Conservation (phyloP, 2,888 invertebrate species). For the Matsumyia berberina region DNA sequence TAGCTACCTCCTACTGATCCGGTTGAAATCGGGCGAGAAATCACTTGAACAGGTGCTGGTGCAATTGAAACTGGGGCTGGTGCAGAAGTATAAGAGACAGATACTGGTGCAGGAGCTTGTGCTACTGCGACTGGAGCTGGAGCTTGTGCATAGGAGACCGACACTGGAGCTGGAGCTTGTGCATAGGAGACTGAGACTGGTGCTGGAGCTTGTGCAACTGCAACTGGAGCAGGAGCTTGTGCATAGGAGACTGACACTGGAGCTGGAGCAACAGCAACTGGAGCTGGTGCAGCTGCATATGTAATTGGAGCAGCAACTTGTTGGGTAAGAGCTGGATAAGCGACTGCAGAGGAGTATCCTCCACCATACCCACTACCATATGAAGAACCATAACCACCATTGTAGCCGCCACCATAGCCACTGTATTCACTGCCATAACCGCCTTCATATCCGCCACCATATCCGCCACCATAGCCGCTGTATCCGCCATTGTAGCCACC, state of each 20-base stretch:
- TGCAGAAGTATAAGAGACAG: slow-evolving; percentile 2
- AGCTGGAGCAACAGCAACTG: slow-evolving; percentile 1
- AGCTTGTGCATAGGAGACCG: neutral
- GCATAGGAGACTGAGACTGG: slow-evolving; percentile 6
- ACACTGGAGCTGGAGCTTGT: slow-evolving; percentile 1
- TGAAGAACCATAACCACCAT: slow-evolving; percentile 10
- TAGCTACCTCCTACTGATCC: slow-evolving; percentile 33
- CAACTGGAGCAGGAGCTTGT: neutral
- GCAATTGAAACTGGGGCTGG: slow-evolving; percentile 19
- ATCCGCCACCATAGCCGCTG: slow-evolving; percentile 1
- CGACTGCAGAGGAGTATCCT: neutral
- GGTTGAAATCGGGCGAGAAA: slow-evolving; percentile 25
- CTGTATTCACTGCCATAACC: slow-evolving; percentile 40
- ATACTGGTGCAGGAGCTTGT: slow-evolving; percentile 22
- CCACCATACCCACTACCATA: slow-evolving; percentile 10
- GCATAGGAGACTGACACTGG: slow-evolving; percentile 5
- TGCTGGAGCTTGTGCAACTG: slow-evolving; percentile 10
- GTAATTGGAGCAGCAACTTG: slow-evolving; percentile 4
- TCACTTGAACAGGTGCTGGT: slow-evolving; percentile 5
- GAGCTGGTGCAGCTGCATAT: slow-evolving; percentile 10
- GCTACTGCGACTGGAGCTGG: slow-evolving; percentile 16
- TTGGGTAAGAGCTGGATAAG: slow-evolving; percentile 21
- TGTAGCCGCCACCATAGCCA: slow-evolving; percentile 24
- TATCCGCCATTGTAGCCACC: slow-evolving; percentile 38
- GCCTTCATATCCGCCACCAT: slow-evolving; percentile 28